These are phyloP conservation scores for Molorchus minor DNA, from an alignment of 2,888 invertebrate species.

Conservation along the genomic window DNA sequence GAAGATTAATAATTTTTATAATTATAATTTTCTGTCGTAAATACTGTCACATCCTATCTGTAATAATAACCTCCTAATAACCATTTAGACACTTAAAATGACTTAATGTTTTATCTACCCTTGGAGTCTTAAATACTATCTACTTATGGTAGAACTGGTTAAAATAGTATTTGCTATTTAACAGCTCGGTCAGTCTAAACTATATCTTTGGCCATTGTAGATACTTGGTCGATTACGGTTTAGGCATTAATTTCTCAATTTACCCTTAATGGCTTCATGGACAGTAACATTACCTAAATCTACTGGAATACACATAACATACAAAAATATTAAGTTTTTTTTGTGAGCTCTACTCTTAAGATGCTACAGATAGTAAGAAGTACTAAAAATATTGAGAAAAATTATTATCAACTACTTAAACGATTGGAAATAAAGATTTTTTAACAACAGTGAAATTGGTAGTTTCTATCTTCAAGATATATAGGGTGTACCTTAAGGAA, in stretches of 20 bases:
- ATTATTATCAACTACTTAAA: background rate
- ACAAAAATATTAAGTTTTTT: conserved; percentile 9
- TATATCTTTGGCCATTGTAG: background rate
- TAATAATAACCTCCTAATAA: no score
- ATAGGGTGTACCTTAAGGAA: no score
- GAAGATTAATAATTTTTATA: no score
- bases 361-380: background rate
- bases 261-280: background rate
- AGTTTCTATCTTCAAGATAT: no score
- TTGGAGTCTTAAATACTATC: background rate
- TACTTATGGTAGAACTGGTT: background rate
- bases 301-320: conserved; percentile 5
- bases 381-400: background rate
- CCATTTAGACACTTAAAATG: no score
- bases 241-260: background rate
- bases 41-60: no score
- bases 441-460: background rate
- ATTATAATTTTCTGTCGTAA: no score
- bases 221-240: background rate
- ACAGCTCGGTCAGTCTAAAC: background rate
- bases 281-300: conserved; percentile 3
- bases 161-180: background rate
- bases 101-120: background rate
- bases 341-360: background rate
- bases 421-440: background rate